Evolutionary conservation across 2,113 vertebrate genomes (phyloP), one percentile per base, ranked within the genome.

Genomic region (Anhinga anhinga): DNA sequence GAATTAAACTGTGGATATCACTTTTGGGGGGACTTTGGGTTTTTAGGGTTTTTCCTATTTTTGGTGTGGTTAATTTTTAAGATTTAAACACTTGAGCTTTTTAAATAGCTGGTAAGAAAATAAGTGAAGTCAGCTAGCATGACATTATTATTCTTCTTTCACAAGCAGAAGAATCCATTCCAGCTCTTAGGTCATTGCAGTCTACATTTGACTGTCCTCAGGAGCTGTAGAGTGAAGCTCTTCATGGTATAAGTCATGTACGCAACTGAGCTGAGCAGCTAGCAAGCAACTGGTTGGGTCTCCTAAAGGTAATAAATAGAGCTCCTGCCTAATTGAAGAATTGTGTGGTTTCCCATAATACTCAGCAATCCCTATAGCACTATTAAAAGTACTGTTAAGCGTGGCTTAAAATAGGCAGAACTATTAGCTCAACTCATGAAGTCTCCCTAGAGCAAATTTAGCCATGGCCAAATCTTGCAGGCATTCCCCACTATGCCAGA

Each of bases 1-100:
- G 38, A 67, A 71, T 53, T 20, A 50, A 65, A 44, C 18, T 32
- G 22, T 47, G 29, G 11, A 47, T 62, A 71, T 86, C 63, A 32
- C 5, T 65, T 80, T 16, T 13, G 9, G 1, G 27, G 20, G 21
- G 15, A 10, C 15, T 38, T 59, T 36, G 18, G 2, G 3, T 1
- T 65, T 96, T 77, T 15, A 36, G 4, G 26, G 50, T 73, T 63
- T 21, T 85, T 52, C 11, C n/a, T 45, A 2, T 36, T 90, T 77
- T 49, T 78, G 15, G 6, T 45, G 18, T 38, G 30, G 10, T 70
- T 22, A 22, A 6, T 52, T 90, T 81, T 70, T 62, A 61, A 61
- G 56, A 27, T 65, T 69, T 38, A 71, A 79, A 20, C 15, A 67
- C 11, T 4, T 19, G 4, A 23, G 3, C 5, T 67, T 88, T 94